Conservation (phyloP, 2,888 invertebrate species). For the Hedya salicella region DNA sequence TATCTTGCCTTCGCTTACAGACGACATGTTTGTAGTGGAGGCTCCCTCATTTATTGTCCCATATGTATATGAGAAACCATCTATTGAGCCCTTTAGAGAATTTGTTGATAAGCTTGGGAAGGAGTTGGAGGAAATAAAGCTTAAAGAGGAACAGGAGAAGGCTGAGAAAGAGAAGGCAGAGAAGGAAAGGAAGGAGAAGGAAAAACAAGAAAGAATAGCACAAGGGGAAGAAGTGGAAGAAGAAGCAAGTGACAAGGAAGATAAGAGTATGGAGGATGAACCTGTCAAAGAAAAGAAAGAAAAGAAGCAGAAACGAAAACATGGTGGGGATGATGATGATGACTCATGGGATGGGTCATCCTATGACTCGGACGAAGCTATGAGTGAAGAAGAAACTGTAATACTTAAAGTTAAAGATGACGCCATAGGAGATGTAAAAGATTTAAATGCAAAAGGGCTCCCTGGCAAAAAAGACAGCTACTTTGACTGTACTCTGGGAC, state of each 20-base stretch:
- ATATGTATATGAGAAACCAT: conserved; percentile 96
- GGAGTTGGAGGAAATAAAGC: conserved; percentile 83
- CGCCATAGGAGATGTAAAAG: conserved; percentile 80
- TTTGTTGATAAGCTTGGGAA: conserved; percentile 88
- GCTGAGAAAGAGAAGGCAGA: conserved; percentile 48
- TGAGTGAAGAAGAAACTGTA: conserved; percentile 78
- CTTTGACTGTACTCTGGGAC: conserved; percentile 95
- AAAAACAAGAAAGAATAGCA: conserved; percentile 52
- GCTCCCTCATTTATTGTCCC: conserved; percentile 97
- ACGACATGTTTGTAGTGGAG: conserved; percentile 97
- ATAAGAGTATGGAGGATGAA: conserved; percentile 48
- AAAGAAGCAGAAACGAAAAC: conserved; percentile 67
- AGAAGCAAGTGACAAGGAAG: conserved; percentile 35
- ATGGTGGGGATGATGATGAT: conserved; percentile 82
- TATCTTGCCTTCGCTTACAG: conserved; percentile 92
- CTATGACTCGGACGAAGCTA: conserved; percentile 78
- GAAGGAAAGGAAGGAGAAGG: conserved; percentile 60
- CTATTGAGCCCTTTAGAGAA: conserved; percentile 91
- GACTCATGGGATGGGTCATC: conserved; percentile 86
- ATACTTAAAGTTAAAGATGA: conserved; percentile 86
- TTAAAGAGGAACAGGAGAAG: conserved; percentile 72
- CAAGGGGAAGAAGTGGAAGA: conserved; percentile 67
- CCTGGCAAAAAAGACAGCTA: conserved; percentile 88
- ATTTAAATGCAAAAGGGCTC: conserved; percentile 73
- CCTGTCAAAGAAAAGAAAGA: conserved; percentile 63